Conservation (phyloP, 2,888 invertebrate genomes). For the Pachycephus smyrnensis region DNA sequence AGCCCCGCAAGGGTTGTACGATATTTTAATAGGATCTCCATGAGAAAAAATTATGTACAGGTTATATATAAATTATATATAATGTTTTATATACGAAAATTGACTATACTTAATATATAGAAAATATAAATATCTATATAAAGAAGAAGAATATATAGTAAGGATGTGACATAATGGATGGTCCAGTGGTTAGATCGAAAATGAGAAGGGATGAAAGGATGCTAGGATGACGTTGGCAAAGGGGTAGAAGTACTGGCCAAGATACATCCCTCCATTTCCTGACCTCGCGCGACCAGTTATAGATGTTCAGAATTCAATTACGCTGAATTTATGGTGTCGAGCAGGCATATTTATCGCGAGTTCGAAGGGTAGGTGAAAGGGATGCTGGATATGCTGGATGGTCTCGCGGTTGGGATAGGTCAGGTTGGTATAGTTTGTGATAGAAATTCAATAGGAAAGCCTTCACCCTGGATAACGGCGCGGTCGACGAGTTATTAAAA, state of each 20-base stretch:
- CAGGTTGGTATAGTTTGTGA: background rate
- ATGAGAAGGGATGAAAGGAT: background rate
- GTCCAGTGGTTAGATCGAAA: background rate
- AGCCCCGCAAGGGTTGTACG: background rate
- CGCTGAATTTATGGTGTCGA: slow-evolving; percentile 53
- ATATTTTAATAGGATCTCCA: too few relatives aligned
- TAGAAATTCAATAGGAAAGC: background rate
- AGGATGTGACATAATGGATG: background rate
- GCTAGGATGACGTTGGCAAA: background rate
- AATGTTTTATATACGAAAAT: too few relatives aligned
- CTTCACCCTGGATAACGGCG: background rate
- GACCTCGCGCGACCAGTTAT: slow-evolving; percentile 46
- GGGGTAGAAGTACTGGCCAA: slow-evolving; percentile 29
- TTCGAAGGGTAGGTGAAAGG: background rate
- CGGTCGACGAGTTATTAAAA: background rate
- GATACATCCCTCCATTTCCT: slow-evolving; percentile 54
- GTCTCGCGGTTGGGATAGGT: background rate
- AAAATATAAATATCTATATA: too few relatives aligned
- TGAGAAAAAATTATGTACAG: too few relatives aligned
- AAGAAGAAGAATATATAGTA: accelerated
- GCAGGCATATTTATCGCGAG: slow-evolving; percentile 54
- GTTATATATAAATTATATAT: too few relatives aligned
- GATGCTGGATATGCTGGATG: background rate
- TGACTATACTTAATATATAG: too few relatives aligned
- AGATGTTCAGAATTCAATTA: slow-evolving; percentile 60